Conservation (phyloP, 2,888 invertebrate genomes). For the Lycaena phlaeas region DNA sequence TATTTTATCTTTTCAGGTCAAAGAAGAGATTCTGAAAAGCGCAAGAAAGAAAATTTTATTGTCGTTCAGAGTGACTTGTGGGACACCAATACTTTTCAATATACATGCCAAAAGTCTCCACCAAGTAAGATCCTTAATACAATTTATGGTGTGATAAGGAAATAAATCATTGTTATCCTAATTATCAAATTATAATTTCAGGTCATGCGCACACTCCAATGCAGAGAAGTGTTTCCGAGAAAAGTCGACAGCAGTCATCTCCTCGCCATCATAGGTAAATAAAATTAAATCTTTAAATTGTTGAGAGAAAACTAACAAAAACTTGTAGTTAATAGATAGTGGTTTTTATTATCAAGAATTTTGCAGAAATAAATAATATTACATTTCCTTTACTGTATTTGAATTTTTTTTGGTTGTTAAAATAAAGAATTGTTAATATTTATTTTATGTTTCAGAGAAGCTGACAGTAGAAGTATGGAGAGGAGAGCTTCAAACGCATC, state of each 20-base stretch:
- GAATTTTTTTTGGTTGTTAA: no score
- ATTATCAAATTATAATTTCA: no score
- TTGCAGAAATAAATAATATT: no score
- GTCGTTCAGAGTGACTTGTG: constrained; percentile 78
- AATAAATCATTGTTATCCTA: no score
- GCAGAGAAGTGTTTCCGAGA: constrained; percentile 77
- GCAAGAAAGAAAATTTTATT: constrained; percentile 74
- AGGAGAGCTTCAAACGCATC: constrained; percentile 64
- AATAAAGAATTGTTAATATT: no score
- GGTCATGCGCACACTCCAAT: constrained; percentile 67
- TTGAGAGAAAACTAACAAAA: no score
- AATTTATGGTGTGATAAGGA: not conserved
- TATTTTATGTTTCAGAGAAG: constrained; percentile 48
- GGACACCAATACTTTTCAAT: constrained; percentile 77
- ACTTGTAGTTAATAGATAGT: no score
- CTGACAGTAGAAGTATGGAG: constrained; percentile 51
- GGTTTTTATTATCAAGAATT: no score
- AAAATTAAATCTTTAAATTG: no score
- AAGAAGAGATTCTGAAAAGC: constrained; percentile 60
- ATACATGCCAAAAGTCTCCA: constrained; percentile 61
- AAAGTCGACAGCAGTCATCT: constrained; percentile 70
- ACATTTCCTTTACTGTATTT: no score
- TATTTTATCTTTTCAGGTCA: constrained; percentile 58
- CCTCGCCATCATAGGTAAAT: constrained; percentile 60
- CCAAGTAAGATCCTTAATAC: constrained; percentile 31